Base-by-base conservation (phyloP, 2,888 invertebrate genomes). In the Abrostola triplasia region DNA sequence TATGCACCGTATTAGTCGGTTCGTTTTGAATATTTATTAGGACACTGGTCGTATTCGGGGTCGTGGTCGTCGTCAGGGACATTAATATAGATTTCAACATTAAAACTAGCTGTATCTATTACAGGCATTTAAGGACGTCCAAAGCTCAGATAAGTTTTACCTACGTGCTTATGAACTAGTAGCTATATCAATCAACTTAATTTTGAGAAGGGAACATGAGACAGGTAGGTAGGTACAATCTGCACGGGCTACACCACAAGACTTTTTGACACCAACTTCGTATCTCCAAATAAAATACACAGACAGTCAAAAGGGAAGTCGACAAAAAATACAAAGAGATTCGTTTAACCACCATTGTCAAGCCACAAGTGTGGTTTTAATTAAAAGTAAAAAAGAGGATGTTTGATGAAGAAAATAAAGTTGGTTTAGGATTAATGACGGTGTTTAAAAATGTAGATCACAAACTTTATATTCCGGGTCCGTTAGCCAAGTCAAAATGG, bases 361-460 rank as follows among this genome's bases (percentile, higher is more conserved):
- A 75, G 64, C 61, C 69, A 77, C 80, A 73, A 81, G 70, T 69
- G 76, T 69, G 79, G 77, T 76, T 79, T 81, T 80, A 83, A 85
- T 85, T 81, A 83, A 79, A 77, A 78, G 69, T 54, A 72, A 78
- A 73, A 76, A 81, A 75, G 60, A 73, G 79, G 77, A 81, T 85
- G 78, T 87, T 85, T 86, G 75, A 74, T 60, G 36, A 70, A 74
- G 62, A 68, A 75, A 81, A 77, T 77, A 76, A 70, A 77, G 84
- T 85, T 87, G 83, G 77, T 82, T 85, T 82, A 87, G 85, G 84
- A 80, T 81, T 75, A 79, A 81, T 79, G 73, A 82, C 71, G 60
- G 59, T 68, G 64, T 75, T 85, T 83, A 75, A 72, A 80, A 80
- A 80, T 76, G 57, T 54, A 75, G 70, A 72, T 67, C 50, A 58